Evolutionary conservation across 2,888 invertebrate genomes (phyloP).

Genomic region (Mesochorus sp.): DNA sequence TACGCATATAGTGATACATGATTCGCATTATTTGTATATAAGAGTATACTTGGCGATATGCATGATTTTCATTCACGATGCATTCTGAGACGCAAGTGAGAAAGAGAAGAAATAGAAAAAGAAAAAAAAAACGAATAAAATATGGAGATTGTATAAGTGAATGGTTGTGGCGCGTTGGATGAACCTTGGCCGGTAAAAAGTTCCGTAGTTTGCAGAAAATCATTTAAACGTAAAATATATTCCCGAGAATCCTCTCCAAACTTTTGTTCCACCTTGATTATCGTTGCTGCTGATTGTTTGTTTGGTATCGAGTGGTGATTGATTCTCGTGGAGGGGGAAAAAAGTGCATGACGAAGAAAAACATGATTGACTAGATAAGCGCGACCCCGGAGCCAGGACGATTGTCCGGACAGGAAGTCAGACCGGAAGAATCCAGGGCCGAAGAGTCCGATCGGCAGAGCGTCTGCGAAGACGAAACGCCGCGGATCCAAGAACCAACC

Average conservation of each 20-base stretch:
- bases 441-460: constrained; percentile 60
- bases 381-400: constrained; percentile 72
- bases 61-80: constrained; percentile 39
- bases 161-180: constrained; percentile 57
- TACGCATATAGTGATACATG: too few relatives aligned
- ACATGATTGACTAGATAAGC: constrained; percentile 64
- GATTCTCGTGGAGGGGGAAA: background rate
- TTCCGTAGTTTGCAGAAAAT: constrained; percentile 65
- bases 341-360: background rate
- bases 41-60: too few relatives aligned
- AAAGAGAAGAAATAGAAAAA: constrained; percentile 9
- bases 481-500: constrained; percentile 57
- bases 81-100: too few relatives aligned
- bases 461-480: constrained; percentile 61
- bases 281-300: background rate
- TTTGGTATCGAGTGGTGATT: too few relatives aligned
- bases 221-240: constrained; percentile 66
- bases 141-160: constrained; percentile 28
- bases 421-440: constrained; percentile 70
- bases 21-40: too few relatives aligned
- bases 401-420: constrained; percentile 51
- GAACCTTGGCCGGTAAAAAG: constrained; percentile 66
- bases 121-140: too few relatives aligned
- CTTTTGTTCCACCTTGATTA: constrained; percentile 8
- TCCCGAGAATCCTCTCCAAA: constrained; percentile 59